phyloP scores from a whole-genome alignment of 2,797 vertebrate genomes.

The Antrozous pallidus region DNA sequence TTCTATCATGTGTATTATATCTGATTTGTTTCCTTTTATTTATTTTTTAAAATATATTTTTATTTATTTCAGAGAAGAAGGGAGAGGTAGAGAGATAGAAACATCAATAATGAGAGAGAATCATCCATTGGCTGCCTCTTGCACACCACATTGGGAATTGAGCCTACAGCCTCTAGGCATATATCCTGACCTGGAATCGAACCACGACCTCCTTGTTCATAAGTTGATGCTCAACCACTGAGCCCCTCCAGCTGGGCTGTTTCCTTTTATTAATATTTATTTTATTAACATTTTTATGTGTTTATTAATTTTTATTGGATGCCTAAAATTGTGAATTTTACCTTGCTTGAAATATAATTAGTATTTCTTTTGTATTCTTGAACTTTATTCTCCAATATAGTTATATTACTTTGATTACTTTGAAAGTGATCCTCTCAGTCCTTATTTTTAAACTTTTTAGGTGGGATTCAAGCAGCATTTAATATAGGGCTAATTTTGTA shows the following conservation, averaged over 20 bases:
- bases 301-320: neutral
- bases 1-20: neutral
- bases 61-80: too few species aligned
- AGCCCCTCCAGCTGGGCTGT: too few species aligned
- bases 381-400: neutral
- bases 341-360: neutral
- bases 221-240: too few species aligned
- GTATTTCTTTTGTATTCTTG: neutral
- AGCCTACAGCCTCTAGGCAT: too few species aligned
- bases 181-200: too few species aligned
- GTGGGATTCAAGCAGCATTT: neutral
- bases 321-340: neutral
- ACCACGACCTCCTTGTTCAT: too few species aligned
- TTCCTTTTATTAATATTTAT: neutral
- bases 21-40: neutral
- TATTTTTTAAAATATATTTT: neutral
- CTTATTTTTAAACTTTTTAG: neutral
- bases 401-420: neutral
- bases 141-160: too few species aligned
- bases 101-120: too few species aligned
- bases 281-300: neutral
- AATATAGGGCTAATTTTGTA: neutral
- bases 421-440: neutral
- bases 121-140: too few species aligned
- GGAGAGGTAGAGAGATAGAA: too few species aligned